Evolutionary conservation across 1,140 invertebrate genomes (phyloP), one percentile per base, ranked within the genome.

Genomic region (fruit fly (Drosophila melanogaster)): DNA sequence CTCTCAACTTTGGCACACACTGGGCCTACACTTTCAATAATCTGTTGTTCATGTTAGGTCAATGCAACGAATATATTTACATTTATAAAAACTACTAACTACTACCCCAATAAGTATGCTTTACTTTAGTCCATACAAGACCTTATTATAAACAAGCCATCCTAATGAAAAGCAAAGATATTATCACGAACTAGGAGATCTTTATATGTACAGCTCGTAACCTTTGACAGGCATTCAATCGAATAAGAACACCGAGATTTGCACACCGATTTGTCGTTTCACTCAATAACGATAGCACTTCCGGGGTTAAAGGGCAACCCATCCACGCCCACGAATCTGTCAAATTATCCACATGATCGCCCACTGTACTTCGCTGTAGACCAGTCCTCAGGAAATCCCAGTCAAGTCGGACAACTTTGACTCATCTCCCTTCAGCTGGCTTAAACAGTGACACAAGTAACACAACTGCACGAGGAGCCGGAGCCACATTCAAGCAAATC

Each of bases 401-500:
- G 61, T 46, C 74, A 74, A 51, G 71, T 54, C 59, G 50, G 50
- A 55, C 47, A 60, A 47, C 53, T 46, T 26, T 40, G 57, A 56
- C 43, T 78, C 67, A 72, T 70, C 67, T 57, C 65, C 51, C 7
- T 35, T 70, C 66, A 72, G 46, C 30, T 50, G 67, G 69, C 69
- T 72, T 72, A 72, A 37, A 54, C 64, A 54, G 66, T 70, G 65
- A 55, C 41, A 55, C 60, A 64, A 67, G 64, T 51, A 64, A 64
- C 58, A 49, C 64, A 71, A 49, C 50, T 57, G 53, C 55, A 72
- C 55, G 47, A 53, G 41, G 10, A 62, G 51, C 58, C 11, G n/a
- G n/a, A 50, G 44, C 43, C 54, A 85, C 81, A 80, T 85, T 81
- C 76, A 53, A 54, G 67, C 46, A 85, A 85, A 85, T 85, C 81